A percentile compares a stretch with the other conserved stretches of the same genome.
Evolutionary conservation across 1,140 invertebrate genomes (phyloP).

Genomic region (Drosophila ambigua): DNA sequence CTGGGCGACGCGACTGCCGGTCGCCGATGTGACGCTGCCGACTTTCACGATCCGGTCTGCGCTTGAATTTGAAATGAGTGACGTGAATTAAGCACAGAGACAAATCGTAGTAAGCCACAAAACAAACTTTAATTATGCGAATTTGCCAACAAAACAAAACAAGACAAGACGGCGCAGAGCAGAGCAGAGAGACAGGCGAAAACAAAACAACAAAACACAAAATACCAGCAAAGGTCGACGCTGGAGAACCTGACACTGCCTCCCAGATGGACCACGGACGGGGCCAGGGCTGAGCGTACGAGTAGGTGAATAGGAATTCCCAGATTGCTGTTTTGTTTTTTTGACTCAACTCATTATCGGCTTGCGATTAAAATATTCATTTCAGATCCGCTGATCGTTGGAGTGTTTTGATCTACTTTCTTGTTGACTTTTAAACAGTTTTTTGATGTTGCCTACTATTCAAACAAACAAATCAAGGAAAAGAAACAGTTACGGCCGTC

Average conservation of each 20-base stretch:
- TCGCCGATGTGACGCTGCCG: constrained; percentile 55
- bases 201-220: constrained; percentile 27
- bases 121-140: constrained; percentile 56
- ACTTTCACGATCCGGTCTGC: constrained; percentile 75
- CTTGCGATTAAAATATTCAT: constrained; percentile 28
- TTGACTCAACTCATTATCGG: constrained; percentile 51
- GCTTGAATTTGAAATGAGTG: constrained; percentile 60
- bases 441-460: constrained; percentile 5
- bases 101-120: constrained; percentile 47
- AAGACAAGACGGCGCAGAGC: constrained; percentile 12
- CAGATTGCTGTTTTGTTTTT: constrained; percentile 27
- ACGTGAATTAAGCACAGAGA: constrained; percentile 64
- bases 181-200: constrained; percentile 15
- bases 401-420: constrained; percentile 46
- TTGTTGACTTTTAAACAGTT: constrained; percentile 17
- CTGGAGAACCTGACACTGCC: constrained; percentile 46
- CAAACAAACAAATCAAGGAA: too few species aligned
- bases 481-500: too few species aligned
- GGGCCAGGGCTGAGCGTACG: constrained; percentile 28
- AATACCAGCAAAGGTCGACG: constrained; percentile 45
- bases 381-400: constrained; percentile 28
- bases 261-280: constrained; percentile 39
- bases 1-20: not conserved
- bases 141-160: constrained; percentile 49
- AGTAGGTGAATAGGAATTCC: constrained; percentile 58